Evolutionary conservation across 35 echinoderm and acorn worm genomes (phyloP).

Genomic region (Ptychodera flava): DNA sequence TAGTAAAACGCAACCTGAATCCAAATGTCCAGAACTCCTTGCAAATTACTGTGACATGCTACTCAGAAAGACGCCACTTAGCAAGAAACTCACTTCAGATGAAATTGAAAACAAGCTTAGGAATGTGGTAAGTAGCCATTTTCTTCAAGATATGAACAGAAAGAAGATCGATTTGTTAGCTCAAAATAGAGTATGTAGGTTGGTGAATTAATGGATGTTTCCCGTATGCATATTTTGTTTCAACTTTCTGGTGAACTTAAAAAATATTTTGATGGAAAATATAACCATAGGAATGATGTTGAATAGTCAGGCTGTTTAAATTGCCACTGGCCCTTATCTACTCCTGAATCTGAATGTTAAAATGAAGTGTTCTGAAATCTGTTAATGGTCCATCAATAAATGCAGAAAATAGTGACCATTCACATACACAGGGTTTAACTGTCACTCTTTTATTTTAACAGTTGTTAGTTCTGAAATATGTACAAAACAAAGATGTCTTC

Average conservation of each 20-base stretch:
- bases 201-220: too few species aligned
- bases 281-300: not conserved
- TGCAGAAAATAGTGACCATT: too few species aligned
- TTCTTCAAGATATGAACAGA: not conserved
- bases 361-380: too few species aligned
- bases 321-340: too few species aligned
- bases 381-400: too few species aligned
- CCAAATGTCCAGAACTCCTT: conserved; percentile 92
- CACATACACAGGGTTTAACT: too few species aligned
- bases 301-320: not conserved
- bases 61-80: conserved; percentile 85
- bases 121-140: conserved; percentile 81
- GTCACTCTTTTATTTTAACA: conserved; percentile 10
- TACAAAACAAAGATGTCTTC: conserved; percentile 98
- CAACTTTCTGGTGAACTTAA: too few species aligned
- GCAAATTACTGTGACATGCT: conserved; percentile 98
- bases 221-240: too few species aligned
- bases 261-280: too few species aligned
- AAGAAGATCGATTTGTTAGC: too few species aligned
- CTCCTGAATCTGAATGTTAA: too few species aligned
- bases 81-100: conserved; percentile 93
- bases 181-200: too few species aligned
- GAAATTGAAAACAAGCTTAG: conserved; percentile 96
- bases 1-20: conserved; percentile 96
- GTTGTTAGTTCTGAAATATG: conserved; percentile 96